Conservation (phyloP, 2,113 vertebrate genomes). For the Eulacestoma nigropectus region DNA sequence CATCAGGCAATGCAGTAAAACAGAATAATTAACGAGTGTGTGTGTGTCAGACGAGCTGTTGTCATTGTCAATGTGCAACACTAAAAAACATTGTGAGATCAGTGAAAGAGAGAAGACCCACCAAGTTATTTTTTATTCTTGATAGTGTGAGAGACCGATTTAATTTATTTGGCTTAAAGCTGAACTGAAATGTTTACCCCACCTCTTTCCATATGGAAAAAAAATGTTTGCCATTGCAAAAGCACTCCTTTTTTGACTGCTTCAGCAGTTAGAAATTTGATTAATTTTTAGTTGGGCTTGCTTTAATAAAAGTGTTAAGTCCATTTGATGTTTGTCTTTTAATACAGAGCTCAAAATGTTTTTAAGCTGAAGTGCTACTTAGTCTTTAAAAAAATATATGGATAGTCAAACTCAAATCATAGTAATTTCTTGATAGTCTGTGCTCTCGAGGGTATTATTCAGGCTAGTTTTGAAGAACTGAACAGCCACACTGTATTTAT, state of each 20-base stretch:
- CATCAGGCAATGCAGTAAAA: not conserved
- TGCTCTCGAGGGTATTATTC: not conserved
- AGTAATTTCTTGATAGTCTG: not conserved
- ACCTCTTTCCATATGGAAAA: not conserved
- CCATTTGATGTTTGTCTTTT: not conserved
- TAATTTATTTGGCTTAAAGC: not conserved
- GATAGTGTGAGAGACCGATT: not conserved
- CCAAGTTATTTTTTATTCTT: not conserved
- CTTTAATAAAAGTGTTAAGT: not conserved
- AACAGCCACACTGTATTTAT: not conserved
- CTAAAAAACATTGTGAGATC: not conserved
- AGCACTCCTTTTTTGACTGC: not conserved
- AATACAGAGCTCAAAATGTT: not conserved
- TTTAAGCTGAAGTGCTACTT: not conserved
- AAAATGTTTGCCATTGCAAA: not conserved
- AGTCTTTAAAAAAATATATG: not conserved
- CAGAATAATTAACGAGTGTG: not conserved
- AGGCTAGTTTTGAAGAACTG: constrained; percentile 5
- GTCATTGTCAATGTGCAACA: not conserved
- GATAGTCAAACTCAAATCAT: not conserved
- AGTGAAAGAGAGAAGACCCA: not conserved
- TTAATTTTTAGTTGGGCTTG: not conserved
- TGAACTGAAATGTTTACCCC: not conserved
- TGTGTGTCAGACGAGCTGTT: not conserved
- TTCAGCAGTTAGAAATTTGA: not conserved